These are phyloP conservation scores for Lepidocolaptes lacrymiger DNA, from an alignment of 2,797 vertebrate genomes.

Conservation along the genomic window DNA sequence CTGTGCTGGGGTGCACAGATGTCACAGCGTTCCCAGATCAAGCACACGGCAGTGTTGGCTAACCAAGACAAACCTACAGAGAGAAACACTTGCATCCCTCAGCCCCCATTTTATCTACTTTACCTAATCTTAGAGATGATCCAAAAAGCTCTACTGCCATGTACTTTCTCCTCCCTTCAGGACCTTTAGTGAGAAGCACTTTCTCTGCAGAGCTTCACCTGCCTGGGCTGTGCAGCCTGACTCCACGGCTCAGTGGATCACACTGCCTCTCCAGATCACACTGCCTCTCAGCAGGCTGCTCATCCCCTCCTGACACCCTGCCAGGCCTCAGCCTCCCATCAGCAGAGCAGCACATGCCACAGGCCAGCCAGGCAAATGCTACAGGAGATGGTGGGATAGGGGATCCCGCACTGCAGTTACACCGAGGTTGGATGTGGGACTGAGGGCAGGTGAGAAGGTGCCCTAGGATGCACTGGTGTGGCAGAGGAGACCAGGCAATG, in stretches of 20 bases:
- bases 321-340: not conserved
- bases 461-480: not conserved
- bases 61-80: not conserved
- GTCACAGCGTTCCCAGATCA: fast-evolving
- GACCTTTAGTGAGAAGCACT: not conserved
- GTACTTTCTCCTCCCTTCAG: not conserved
- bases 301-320: not conserved
- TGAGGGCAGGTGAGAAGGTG: not conserved
- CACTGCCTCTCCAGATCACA: not conserved
- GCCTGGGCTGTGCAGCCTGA: not conserved
- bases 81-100: not conserved
- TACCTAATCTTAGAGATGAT: not conserved
- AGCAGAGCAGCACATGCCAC: fast-evolving
- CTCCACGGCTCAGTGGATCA: not conserved
- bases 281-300: not conserved
- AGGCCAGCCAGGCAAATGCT: not conserved
- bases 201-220: not conserved
- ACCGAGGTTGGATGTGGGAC: fast-evolving
- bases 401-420: fast-evolving
- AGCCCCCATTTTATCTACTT: not conserved
- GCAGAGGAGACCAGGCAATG: not conserved
- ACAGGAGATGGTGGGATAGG: not conserved
- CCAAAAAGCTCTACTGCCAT: not conserved
- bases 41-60: fast-evolving
- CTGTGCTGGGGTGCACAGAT: fast-evolving